phyloP scores from a whole-genome alignment of 2,113 vertebrate species.

The Alosa alosa region DNA sequence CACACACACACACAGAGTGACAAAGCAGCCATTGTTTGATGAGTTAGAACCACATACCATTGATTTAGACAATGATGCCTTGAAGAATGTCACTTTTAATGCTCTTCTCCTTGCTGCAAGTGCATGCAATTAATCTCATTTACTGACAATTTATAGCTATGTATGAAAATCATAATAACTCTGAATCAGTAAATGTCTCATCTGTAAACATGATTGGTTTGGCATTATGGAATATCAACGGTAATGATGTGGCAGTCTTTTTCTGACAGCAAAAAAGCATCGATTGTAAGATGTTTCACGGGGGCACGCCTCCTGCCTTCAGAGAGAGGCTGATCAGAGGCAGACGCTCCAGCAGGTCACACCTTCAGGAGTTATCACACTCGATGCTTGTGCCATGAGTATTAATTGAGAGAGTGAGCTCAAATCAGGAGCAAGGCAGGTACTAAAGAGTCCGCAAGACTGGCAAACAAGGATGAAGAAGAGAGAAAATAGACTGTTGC shows the following conservation, averaged over 20 bases:
- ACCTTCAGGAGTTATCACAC: background rate
- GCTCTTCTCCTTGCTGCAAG: background rate
- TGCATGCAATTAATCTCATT: background rate
- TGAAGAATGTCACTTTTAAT: background rate
- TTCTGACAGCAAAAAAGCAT: background rate
- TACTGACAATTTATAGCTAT: background rate
- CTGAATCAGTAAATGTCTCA: background rate
- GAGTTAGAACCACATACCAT: background rate
- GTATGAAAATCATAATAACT: background rate
- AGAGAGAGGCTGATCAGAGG: background rate
- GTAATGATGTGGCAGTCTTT: background rate
- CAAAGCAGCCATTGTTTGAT: background rate
- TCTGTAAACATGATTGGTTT: background rate
- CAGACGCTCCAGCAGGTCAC: background rate
- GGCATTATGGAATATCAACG: background rate
- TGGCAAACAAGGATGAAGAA: background rate
- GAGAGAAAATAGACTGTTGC: background rate
- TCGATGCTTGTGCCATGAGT: background rate
- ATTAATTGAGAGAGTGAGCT: background rate
- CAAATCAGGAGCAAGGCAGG: background rate
- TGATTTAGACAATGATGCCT: background rate
- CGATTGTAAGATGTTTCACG: background rate
- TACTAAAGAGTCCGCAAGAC: background rate
- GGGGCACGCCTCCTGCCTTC: background rate
- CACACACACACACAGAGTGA: background rate